Percentiles rank a stretch among this genome's conserved stretches.
Conservation (phyloP, 2,797 vertebrate genomes). For the Sebastes diploproa region DNA sequence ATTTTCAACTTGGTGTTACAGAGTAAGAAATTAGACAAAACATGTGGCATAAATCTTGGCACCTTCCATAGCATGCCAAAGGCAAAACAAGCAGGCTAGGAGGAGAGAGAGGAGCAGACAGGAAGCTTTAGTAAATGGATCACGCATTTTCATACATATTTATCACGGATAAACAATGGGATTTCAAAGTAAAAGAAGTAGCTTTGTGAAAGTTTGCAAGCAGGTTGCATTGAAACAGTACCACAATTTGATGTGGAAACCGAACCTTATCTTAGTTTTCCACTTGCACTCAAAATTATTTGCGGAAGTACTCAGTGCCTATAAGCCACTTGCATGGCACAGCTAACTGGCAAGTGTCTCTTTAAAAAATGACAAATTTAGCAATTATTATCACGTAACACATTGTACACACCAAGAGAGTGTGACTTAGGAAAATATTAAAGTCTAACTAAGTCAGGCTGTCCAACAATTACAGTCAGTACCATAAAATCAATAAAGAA, state of each 20-base stretch:
- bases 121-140: conserved; percentile 12
- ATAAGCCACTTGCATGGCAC: background rate
- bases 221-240: background rate
- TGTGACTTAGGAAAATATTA: background rate
- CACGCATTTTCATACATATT: conserved; percentile 33
- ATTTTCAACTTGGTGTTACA: conserved; percentile 1
- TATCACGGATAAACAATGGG: conserved; percentile 23
- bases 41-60: conserved; percentile 11
- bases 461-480: background rate
- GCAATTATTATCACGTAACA: background rate
- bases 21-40: conserved; percentile 26
- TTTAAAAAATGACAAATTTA: background rate
- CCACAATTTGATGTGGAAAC: background rate
- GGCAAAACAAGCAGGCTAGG: conserved; percentile 13
- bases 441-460: background rate
- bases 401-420: background rate
- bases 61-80: background rate
- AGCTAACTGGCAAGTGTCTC: background rate
- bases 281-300: background rate
- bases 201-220: conserved; percentile 2
- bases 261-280: conserved; percentile 3
- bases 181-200: conserved; percentile 13
- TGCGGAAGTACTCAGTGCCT: background rate
- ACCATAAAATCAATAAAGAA: conserved; percentile 8
- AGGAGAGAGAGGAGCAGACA: background rate